Evolutionary conservation across 1,140 invertebrate genomes (phyloP), one percentile per base, ranked within the genome.

Genomic region (Nymphalis io): DNA sequence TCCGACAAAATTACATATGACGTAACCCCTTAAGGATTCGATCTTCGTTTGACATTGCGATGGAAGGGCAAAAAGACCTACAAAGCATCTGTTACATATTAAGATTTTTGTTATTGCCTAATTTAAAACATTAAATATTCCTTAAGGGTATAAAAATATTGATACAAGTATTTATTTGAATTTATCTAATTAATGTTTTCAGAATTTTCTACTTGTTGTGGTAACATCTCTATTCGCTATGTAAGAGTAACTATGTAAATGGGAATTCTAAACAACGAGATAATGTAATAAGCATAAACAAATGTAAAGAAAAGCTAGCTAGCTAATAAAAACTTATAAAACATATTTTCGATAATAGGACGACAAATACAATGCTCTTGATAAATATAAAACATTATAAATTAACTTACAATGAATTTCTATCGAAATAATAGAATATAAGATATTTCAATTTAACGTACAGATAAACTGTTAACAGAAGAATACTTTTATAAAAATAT

Each of bases 41-140:
- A 68, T 73, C 76, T 78, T 78, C 61, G 66, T 59, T 68, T 75
- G 76, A 78, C 76, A 75, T 78, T 78, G 70, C 40, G 53, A 48
- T 48, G 55, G 59, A 60, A 72, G 63, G 73, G 73, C 48, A 57
- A 73, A 69, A 68, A 75, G 65, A 59, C 42, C 39, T 64, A 71
- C 70, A 63, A 73, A 69, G 69, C 66, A 75, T 68, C 69, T 71
- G 69, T 71, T 71, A 71, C 60, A 66, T 66, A 57, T 71, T 71
- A 60, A 48, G 69, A 33, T n/a, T 48, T 68, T 38, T 33, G 15
- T 44, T 66, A 63, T 71, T 71, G 61, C 62, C 61, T 66, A 61
- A 66, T 48, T 42, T 27, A 57, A 53, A 38, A 60, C 42, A 6
- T n/a, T 46, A 53, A 18, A 60, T 6, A 6, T 4, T 46, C 42